phyloP scores from a whole-genome alignment of 2,888 invertebrate genomes.

The Agriopis leucophaearia region DNA sequence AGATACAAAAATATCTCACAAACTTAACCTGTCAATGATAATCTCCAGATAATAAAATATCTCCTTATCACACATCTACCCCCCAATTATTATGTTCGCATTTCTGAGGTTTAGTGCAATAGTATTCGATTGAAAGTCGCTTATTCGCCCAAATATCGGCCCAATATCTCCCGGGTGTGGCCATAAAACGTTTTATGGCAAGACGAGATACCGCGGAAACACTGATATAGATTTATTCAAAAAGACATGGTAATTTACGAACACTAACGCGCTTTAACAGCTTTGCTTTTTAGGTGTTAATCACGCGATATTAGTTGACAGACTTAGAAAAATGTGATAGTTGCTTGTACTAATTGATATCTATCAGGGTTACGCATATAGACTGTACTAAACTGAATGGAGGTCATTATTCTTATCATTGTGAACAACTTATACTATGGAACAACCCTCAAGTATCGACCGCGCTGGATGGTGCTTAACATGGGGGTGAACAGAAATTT shows the following conservation, averaged over 20 bases:
- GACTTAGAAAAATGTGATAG: too few relatives aligned
- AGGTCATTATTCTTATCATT: too few relatives aligned
- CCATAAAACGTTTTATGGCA: conserved; percentile 42
- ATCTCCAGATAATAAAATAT: background rate
- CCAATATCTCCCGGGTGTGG: conserved; percentile 19
- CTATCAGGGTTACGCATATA: too few relatives aligned
- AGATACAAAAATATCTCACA: too few relatives aligned
- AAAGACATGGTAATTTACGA: conserved; percentile 5
- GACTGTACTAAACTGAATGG: too few relatives aligned
- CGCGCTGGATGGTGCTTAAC: too few relatives aligned
- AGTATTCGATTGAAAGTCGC: conserved; percentile 60
- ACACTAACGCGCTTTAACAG: background rate
- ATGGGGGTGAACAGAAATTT: too few relatives aligned
- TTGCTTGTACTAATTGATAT: too few relatives aligned
- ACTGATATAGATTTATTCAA: conserved; percentile 32
- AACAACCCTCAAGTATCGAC: too few relatives aligned
- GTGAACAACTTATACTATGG: too few relatives aligned
- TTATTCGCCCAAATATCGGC: conserved; percentile 35
- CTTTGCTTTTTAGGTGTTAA: background rate
- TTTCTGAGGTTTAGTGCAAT: conserved; percentile 54
- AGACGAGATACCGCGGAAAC: conserved; percentile 25
- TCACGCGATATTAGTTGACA: too few relatives aligned
- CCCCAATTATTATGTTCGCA: conserved; percentile 37
- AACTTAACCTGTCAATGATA: background rate
- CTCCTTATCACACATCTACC: conserved; percentile 6